Percentiles rank a stretch among this genome's conserved stretches.
Evolutionary conservation across 2,797 vertebrate species (phyloP).

Genomic region (Masticophis lateralis): DNA sequence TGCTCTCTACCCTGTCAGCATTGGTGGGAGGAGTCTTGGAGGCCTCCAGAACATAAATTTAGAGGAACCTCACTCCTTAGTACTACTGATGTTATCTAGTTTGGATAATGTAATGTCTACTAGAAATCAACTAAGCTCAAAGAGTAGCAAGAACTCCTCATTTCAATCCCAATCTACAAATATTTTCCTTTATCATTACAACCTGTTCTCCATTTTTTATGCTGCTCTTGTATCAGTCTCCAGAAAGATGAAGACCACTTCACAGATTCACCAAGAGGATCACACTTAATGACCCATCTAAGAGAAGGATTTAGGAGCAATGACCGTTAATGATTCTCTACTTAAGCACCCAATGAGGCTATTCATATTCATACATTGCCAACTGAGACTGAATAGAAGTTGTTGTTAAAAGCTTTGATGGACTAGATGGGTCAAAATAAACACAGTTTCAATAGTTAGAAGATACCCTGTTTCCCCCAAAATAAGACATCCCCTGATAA

Average conservation of each 20-base stretch:
- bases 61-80: no score
- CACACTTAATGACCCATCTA: not conserved
- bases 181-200: no score
- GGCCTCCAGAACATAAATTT: no score
- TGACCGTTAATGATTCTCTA: not conserved
- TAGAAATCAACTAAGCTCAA: no score
- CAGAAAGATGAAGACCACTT: not conserved
- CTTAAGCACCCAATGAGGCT: not conserved
- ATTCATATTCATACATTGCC: not conserved
- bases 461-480: not conserved
- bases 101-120: no score
- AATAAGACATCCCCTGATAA: no score
- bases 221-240: no score
- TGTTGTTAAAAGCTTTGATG: not conserved
- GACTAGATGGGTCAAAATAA: not conserved
- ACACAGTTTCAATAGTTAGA: not conserved
- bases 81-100: no score
- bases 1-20: not conserved
- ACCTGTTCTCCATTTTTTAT: no score
- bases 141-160: no score
- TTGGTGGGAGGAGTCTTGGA: not conserved
- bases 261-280: not conserved
- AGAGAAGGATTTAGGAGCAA: not conserved
- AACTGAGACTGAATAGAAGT: not conserved
- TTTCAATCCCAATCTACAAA: no score